Evolutionary conservation across 2,797 vertebrate genomes (phyloP), one percentile per base, ranked within the genome.

Genomic region (Aulostomus chinensis): DNA sequence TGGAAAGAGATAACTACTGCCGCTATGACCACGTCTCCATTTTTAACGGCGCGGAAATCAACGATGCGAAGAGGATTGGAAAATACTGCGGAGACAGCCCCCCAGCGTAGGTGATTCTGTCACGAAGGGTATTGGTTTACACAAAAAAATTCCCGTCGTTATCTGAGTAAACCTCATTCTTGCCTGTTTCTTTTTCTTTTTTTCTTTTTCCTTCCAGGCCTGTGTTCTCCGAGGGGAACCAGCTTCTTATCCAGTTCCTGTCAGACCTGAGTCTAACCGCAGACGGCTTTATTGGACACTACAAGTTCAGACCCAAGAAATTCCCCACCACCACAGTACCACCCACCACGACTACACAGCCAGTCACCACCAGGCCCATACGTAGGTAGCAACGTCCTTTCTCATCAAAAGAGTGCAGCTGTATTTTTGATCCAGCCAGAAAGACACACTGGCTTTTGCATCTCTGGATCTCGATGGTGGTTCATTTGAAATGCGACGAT

Each of bases 241-340:
- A 98, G 73, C 91, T 99, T 62, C 85, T 98, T 0, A 84, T 99
- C 86, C 96, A 98, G 88, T 99, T 99, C 86, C 91, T 99, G 58
- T 99, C 97, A 25, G 97, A 99, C 79, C 90, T 99, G 73, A 99
- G 97, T 76, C 89, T 99, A 53, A 99, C 97, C 6, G 97, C 97
- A 11, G 97, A 99, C 26, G 97, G 97, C 14, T 99, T 99, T 84
- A 95, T 98, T 21, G 93, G 91, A 40, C 95, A 99, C 84, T 99
- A 99, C 81, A 98, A 94, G 86, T 97, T 99, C 84, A 92, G 95
- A 80, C 93, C 95, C 11, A 97, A 94, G 89, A 97, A 93, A 69
- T 82, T 94, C 56, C 88, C 88, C 5, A 83, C 82, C 55, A 95
- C 95, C 35, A 93, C 93, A 13, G 43, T 72, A 17, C 66, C 63